Base-by-base conservation (phyloP, 2,888 invertebrate species). In the Cepaea hortensis region DNA sequence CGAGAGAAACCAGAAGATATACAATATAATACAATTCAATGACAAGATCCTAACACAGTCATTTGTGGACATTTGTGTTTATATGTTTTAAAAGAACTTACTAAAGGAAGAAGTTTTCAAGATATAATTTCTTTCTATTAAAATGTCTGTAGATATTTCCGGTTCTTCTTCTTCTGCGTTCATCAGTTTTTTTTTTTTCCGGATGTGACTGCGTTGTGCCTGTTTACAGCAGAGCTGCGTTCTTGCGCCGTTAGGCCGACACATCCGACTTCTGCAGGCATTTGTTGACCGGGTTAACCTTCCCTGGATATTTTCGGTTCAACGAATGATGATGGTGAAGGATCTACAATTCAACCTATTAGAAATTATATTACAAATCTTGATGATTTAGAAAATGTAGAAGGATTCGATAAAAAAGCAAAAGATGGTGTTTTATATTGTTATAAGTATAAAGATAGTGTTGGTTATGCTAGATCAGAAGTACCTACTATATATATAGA, bases 331-430 rank as follows among this genome's bases (percentile, higher is more conserved):
- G 76, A 50, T 35, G 35, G 6, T 50, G 18, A 50, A 9, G 20
- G 2, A 1, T 20, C 2, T 35, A 35, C 50, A 18, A 50, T 76
- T 50, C 50, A 18, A 76, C 76, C 50, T 20, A 4, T 76, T 5
- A 48, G 20, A 50, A 76, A 18, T 1, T 76, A 76, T 50, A 48
- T 20, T 50, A 3, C 18, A 20, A 50, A 50, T 76, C 76, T 76
- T 20, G 50, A 76, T 76, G 76, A 76, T 76, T 76, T 76, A 76
- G 76, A 76, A 76, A 76, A 76, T 76, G 76, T 76, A 20, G 50
- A 76, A 76, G 76, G 50, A 50, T 76, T 76, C 9, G 20, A 76
- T 76, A 9, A 9, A 1, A 50, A 18, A 48, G 76, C 48, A 76
- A 20, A 50, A 76, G 11, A 55, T 55, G 48, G 35, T 50, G 4